Base-by-base conservation (phyloP, 1,140 invertebrate genomes). In the Caenorhabditis brenneri region DNA sequence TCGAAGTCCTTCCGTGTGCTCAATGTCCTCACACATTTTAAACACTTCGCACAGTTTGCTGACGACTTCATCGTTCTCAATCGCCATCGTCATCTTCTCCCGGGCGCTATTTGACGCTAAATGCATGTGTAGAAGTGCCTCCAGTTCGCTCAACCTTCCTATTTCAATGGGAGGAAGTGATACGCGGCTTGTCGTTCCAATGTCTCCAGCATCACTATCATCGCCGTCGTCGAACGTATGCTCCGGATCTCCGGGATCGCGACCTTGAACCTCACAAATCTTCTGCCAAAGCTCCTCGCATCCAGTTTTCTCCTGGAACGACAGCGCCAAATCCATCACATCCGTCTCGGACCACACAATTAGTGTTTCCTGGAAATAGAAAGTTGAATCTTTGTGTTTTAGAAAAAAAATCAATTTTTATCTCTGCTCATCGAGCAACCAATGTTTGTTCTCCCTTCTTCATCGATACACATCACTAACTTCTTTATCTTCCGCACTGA, bases 311-410 rank as follows among this genome's bases (percentile, higher is more conserved):
- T 99, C 97, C 93, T 99, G 98, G 93, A 99, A 99, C 93, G 96
- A 98, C 86, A 99, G 92, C 53, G 98, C 98, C 89, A 99, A 93
- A 92, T 99, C 97, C 92, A 97, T 98, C 91, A 98, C 97, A 90
- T 99, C 97, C 83, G 96, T 96, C 93, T 99, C 97, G 16, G 97
- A 98, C 98, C 98, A 99, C n/a, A 99, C 97, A 91, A 99, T 99
- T 83, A 99, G 92, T 46, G 97, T 99, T 91, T 99, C 97, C 93
- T 94, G 88, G n/a, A 86, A 65, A 79, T 19, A 55, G 9, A n/a
- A 55, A 7, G 10, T 15, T 2, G 22, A 27, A 55, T 9, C 0
- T 27, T 22, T 10, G 27, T n/a, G n/a, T n/a, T n/a, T 24, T 55
- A 6, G 10, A n/a, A 27, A 27, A 55, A 22, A 55, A 9, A n/a